Conservation (phyloP, 1,140 invertebrate genomes). For the Leptopilina boulardi region DNA sequence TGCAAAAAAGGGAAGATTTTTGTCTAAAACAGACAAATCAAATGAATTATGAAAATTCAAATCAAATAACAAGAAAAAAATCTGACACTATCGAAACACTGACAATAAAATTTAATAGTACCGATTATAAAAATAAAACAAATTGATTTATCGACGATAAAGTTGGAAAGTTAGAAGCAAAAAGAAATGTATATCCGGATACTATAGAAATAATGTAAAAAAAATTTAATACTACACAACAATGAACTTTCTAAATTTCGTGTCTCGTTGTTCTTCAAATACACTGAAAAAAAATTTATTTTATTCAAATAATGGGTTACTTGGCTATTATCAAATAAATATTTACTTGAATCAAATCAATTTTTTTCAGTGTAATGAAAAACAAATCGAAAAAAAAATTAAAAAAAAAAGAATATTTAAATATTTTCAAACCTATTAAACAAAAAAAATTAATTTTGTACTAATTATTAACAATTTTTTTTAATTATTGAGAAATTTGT, state of each 20-base stretch:
- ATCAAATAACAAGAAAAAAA: neutral
- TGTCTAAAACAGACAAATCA: neutral
- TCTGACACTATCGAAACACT: neutral
- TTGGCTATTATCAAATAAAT: too few relatives aligned
- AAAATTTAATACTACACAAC: neutral
- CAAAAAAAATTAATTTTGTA: too few relatives aligned
- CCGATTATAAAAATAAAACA: neutral
- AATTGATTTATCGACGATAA: slow-evolving; percentile 39
- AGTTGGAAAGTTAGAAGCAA: slow-evolving; percentile 43
- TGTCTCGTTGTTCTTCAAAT: neutral
- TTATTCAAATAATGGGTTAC: too few relatives aligned
- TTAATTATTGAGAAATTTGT: too few relatives aligned
- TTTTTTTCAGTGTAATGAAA: too few relatives aligned
- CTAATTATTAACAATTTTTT: too few relatives aligned
- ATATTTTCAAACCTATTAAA: too few relatives aligned
- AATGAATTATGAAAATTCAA: neutral
- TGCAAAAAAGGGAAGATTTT: neutral
- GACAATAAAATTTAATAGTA: neutral
- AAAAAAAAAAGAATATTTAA: too few relatives aligned
- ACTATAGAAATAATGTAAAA: slow-evolving; percentile 28
- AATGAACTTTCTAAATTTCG: neutral
- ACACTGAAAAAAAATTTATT: too few relatives aligned
- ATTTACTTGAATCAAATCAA: too few relatives aligned
- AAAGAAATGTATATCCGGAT: slow-evolving; percentile 54
- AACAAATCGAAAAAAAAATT: too few relatives aligned